Percentiles rank a stretch among this genome's conserved stretches.
phyloP scores from a whole-genome alignment of 1,140 invertebrate species.

The Campoletis sonorensis region DNA sequence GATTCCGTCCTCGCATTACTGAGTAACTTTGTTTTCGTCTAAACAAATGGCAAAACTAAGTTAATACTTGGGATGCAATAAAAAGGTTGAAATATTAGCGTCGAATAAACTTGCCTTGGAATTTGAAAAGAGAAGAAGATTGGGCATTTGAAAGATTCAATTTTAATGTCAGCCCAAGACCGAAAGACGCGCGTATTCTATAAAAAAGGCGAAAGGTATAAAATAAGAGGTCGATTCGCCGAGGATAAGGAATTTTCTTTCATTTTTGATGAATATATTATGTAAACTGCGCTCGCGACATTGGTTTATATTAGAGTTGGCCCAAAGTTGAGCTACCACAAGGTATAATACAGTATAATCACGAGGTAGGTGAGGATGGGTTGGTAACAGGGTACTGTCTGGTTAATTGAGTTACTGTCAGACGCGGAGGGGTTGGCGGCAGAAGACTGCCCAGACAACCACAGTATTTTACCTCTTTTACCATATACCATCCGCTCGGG shows the following conservation, averaged over 20 bases:
- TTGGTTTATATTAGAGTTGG: not conserved
- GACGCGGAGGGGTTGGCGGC: constrained; percentile 2
- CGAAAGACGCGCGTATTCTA: not conserved
- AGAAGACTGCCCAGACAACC: constrained; percentile 12
- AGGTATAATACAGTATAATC: constrained; percentile 35
- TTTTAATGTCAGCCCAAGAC: not conserved
- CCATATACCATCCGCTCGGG: constrained; percentile 25
- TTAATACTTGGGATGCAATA: too few species aligned
- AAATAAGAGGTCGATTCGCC: constrained; percentile 34
- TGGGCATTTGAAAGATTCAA: not conserved
- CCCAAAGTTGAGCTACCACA: constrained; percentile 23
- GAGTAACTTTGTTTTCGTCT: too few species aligned
- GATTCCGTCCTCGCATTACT: too few species aligned
- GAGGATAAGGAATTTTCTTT: constrained; percentile 16
- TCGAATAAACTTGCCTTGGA: not conserved
- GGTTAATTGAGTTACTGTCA: constrained; percentile 43
- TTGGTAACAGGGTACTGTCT: constrained; percentile 24
- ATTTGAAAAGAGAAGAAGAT: not conserved
- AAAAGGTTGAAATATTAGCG: not conserved
- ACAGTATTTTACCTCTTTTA: constrained; percentile 34
- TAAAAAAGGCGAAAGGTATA: constrained; percentile 7
- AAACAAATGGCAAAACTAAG: too few species aligned
- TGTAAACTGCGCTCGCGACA: not conserved
- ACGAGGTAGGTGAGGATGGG: constrained; percentile 20
- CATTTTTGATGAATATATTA: constrained; percentile 2